Evolutionary conservation across 2,888 invertebrate species (phyloP).

Genomic region (Nymphalis polychloros): DNA sequence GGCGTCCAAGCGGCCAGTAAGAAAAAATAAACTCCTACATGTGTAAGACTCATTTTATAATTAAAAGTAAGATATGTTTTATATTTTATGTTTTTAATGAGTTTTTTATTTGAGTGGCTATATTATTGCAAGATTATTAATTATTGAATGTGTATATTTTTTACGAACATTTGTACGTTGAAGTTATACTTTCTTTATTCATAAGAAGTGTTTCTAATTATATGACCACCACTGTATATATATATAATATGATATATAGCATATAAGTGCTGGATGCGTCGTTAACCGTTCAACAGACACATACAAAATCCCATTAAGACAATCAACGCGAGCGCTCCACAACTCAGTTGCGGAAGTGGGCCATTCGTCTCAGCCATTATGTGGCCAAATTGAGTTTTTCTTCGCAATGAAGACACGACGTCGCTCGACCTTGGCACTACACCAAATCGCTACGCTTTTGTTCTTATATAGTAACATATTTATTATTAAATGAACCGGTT

Average conservation of each 20-base stretch:
- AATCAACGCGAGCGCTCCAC: neutral
- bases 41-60: too few relatives aligned
- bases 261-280: neutral
- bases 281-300: neutral
- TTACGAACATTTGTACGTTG: too few relatives aligned
- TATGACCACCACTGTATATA: too few relatives aligned
- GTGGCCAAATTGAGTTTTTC: constrained; percentile 33
- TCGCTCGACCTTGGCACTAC: constrained; percentile 54
- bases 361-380: constrained; percentile 31
- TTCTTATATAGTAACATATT: neutral
- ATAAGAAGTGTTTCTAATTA: too few relatives aligned
- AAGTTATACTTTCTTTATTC: too few relatives aligned
- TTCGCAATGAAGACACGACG: constrained; percentile 49
- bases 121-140: too few relatives aligned
- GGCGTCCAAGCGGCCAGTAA: too few relatives aligned
- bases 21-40: too few relatives aligned
- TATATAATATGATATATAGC: neutral
- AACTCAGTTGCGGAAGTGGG: constrained; percentile 17
- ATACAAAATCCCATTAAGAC: constrained; percentile 1
- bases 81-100: too few relatives aligned
- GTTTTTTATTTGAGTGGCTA: too few relatives aligned
- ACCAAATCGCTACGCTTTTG: constrained; percentile 49
- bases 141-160: too few relatives aligned
- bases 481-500: neutral
- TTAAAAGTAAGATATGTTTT: too few relatives aligned